phyloP scores from a whole-genome alignment of 2,113 vertebrate species.

The Herpailurus yagouaroundi region DNA sequence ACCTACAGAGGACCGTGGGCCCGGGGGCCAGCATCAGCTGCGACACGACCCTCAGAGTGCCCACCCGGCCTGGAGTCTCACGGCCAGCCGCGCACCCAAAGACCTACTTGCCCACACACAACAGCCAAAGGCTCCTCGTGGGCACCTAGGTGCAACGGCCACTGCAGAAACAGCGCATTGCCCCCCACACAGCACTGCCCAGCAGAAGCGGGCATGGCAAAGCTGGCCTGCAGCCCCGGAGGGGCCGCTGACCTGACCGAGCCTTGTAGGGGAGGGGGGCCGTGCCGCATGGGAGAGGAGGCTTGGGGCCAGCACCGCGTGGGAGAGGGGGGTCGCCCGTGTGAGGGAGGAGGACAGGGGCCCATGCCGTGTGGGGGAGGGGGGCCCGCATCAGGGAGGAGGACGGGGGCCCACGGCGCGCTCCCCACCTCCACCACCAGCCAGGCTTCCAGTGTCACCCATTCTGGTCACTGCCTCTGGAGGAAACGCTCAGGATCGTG shows the following conservation, averaged over 20 bases:
- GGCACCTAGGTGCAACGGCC: no score
- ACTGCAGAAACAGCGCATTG: no score
- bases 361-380: no score
- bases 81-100: background rate
- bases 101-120: background rate
- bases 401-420: no score
- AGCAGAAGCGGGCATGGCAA: background rate
- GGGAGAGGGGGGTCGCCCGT: no score
- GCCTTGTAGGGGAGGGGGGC: background rate
- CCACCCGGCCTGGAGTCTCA: background rate
- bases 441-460: no score
- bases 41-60: background rate
- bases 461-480: background rate
- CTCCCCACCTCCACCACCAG: no score
- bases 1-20: background rate
- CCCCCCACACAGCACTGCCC: background rate
- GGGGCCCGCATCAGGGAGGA: no score
- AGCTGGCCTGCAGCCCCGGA: accelerated
- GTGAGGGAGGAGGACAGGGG: no score
- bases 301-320: no score
- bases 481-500: background rate
- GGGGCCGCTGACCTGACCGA: background rate
- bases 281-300: background rate
- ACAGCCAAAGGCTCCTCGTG: background rate
- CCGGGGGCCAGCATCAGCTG: no score